Evolutionary conservation across 2,888 invertebrate genomes (phyloP), one percentile per base, ranked within the genome.

Genomic region (Athrips mouffetella): DNA sequence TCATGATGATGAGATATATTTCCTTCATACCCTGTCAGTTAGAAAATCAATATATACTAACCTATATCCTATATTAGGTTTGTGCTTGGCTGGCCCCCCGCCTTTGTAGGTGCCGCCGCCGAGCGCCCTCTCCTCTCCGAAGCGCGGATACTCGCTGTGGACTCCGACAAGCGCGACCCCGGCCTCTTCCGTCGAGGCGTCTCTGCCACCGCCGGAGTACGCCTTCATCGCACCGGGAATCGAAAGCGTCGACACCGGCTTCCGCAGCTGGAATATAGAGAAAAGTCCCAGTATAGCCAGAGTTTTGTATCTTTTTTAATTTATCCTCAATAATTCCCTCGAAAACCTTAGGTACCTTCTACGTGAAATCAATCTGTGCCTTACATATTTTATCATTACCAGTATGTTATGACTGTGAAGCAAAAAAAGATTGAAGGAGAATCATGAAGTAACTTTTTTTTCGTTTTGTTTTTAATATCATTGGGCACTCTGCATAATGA

Each of bases 171-270:
- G 91, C 70, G 97, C 96, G 74, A 96, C 94, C 73, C 95, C 95
- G 69, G 96, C 95, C 82, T 96, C 96, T 84, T 96, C 96, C 73
- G 85, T 84, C 63, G 85, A 84, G 64, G 89, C 85, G 76, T 88
- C 89, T 85, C 90, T 84, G 85, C 89, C 89, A 85, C 91, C 89
- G 72, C 90, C 89, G 86, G 91, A 84, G 78, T 89, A 90, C 76
- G 90, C 90, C 92, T 95, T 96, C 93, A 95, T 95, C 87, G 95
- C 96, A 88, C 96, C 96, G 83, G 98, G 97, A 90, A 98, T 96
- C 90, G 98, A 98, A 86, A 97, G 94, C 86, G 96, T 96, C 89
- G 98, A 98, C 89, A 95, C 95, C 89, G 98, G 98, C 92, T 98
- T 98, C 91, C 97, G 96, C 89, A 98, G 94, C 96, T 97, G 93